Percentiles rank a stretch among this genome's conserved stretches.
Conservation (phyloP, 2,113 vertebrate genomes). For the Mugil cephalus region DNA sequence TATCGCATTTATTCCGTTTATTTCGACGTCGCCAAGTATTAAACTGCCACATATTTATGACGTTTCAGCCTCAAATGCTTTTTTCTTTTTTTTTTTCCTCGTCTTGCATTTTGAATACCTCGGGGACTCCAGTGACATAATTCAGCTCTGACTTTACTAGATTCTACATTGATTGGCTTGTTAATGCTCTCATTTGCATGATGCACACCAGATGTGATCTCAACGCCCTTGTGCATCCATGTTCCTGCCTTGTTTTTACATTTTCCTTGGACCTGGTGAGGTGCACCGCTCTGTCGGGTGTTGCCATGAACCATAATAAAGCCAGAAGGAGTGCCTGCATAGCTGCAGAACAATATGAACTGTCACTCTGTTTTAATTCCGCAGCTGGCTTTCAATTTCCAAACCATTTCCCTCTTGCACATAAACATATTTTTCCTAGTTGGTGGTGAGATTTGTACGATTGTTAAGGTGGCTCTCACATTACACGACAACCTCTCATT, state of each 20-base stretch:
- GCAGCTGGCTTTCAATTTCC: background rate
- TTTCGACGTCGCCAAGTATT: background rate
- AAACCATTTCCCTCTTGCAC: no score
- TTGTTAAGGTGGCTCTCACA: constrained; percentile 30
- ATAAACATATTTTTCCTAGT: no score
- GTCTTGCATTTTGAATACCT: no score
- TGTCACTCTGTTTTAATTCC: background rate
- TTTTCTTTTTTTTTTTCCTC: no score
- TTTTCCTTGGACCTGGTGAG: background rate
- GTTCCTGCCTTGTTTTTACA: background rate
- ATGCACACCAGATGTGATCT: background rate
- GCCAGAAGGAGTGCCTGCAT: constrained; percentile 4
- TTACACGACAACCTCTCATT: constrained; percentile 24
- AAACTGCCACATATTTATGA: no score
- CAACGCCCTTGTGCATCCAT: background rate
- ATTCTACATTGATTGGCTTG: constrained; percentile 1
- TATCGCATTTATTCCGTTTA: background rate
- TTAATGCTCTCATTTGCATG: constrained; percentile 1
- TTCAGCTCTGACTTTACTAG: constrained; percentile 3
- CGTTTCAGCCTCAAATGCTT: background rate
- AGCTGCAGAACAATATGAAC: constrained; percentile 14
- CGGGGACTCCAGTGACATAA: no score
- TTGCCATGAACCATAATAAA: constrained; percentile 35
- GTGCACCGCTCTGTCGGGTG: constrained; percentile 14
- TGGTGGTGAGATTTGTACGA: no score